Evolutionary conservation across 2,113 vertebrate species (phyloP).

Genomic region (Eolophus roseicapilla): DNA sequence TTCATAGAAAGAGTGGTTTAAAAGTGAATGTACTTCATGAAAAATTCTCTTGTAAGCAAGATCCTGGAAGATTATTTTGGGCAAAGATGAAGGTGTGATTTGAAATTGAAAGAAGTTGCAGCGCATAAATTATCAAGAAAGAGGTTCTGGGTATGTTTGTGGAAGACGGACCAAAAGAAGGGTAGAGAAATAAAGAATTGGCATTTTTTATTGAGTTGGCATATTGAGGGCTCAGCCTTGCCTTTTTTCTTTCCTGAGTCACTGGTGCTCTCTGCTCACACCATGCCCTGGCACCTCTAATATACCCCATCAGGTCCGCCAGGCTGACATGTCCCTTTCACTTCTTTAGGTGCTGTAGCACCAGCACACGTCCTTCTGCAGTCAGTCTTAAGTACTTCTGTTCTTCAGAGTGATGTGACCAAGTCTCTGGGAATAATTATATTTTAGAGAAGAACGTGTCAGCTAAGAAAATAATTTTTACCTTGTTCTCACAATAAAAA

Average conservation of each 20-base stretch:
- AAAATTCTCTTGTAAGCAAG: constrained; percentile 36
- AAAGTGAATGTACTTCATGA: constrained; percentile 6
- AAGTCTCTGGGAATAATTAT: not conserved
- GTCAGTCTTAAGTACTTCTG: not conserved
- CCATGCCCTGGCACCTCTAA: not conserved
- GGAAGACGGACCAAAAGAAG: constrained; percentile 8
- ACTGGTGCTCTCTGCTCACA: not conserved
- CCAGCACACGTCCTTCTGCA: not conserved
- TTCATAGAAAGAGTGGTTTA: not conserved
- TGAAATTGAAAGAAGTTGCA: constrained; percentile 57
- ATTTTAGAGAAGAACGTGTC: not conserved
- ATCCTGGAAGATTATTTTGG: constrained; percentile 54
- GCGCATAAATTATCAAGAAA: constrained; percentile 48
- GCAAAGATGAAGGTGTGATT: constrained; percentile 54
- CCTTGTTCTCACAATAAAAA: not conserved
- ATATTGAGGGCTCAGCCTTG: not conserved
- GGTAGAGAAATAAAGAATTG: not conserved
- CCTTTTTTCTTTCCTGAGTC: not conserved
- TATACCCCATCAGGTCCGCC: not conserved
- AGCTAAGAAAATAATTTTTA: not conserved
- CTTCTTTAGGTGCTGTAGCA: not conserved
- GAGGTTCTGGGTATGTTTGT: constrained; percentile 38
- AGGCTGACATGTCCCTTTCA: not conserved
- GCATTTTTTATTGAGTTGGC: not conserved
- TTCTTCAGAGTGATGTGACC: not conserved